phyloP scores from a whole-genome alignment of 2,888 invertebrate genomes.

The Hyppa rectilinea region DNA sequence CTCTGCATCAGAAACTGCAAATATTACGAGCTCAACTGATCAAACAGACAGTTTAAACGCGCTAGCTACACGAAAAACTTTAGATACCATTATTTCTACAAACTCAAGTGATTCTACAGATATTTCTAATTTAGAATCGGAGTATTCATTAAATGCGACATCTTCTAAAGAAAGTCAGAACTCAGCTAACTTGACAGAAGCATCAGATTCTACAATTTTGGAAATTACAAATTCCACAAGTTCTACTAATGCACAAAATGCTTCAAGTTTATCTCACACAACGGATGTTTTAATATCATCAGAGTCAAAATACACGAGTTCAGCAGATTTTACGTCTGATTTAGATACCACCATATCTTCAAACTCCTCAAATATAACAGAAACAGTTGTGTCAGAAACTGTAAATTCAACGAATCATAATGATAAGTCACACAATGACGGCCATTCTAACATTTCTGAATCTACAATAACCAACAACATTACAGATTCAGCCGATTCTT shows the following conservation, averaged over 20 bases:
- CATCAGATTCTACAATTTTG: conserved; percentile 17
- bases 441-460: conserved; percentile 1
- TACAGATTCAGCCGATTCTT: conserved; percentile 20
- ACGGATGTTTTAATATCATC: conserved; percentile 22
- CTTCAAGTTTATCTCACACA: conserved; percentile 25
- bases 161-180: conserved; percentile 1
- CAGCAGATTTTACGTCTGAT: conserved; percentile 19
- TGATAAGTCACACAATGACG: conserved; percentile 9
- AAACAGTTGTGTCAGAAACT: conserved; percentile 34
- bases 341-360: conserved; percentile 22
- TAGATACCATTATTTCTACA: conserved; percentile 9
- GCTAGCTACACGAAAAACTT: background rate
- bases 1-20: conserved; percentile 28
- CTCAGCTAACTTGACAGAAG: conserved; percentile 19
- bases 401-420: conserved; percentile 22
- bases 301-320: conserved; percentile 30
- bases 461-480: conserved; percentile 16
- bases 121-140: conserved; percentile 14
- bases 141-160: conserved; percentile 30
- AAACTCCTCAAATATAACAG: conserved; percentile 24
- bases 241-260: conserved; percentile 12
- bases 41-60: conserved; percentile 12
- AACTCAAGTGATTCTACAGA: conserved; percentile 41
- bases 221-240: conserved; percentile 7
- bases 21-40: conserved; percentile 27